These are phyloP conservation scores for Platypus cylindrus DNA, from an alignment of 2,888 invertebrate species.

Conservation along the genomic window DNA sequence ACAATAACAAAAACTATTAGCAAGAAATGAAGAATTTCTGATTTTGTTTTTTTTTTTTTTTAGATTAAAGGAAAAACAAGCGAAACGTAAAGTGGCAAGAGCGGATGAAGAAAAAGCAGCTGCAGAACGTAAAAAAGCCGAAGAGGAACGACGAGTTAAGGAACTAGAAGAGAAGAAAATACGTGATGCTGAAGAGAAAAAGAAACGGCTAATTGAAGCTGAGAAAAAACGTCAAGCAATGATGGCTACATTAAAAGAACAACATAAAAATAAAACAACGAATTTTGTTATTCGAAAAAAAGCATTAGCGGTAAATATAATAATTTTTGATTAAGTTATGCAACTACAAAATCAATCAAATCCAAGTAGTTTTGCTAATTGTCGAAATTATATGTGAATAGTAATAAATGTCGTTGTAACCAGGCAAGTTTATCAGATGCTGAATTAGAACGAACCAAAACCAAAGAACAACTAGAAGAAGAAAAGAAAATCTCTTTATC, in stretches of 20 bases:
- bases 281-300: slow-evolving; percentile 84
- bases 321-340: too few relatives aligned
- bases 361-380: too few relatives aligned
- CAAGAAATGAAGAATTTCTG: not conserved
- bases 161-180: slow-evolving; percentile 92
- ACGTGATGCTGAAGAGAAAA: slow-evolving; percentile 86
- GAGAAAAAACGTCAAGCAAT: slow-evolving; percentile 90
- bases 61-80: slow-evolving; percentile 91
- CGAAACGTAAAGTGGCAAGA: slow-evolving; percentile 85
- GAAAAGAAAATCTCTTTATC: slow-evolving; percentile 94
- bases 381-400: too few relatives aligned
- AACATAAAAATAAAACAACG: slow-evolving; percentile 70
- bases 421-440: slow-evolving; percentile 77
- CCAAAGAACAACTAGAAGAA: slow-evolving; percentile 97
- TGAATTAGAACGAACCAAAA: slow-evolving; percentile 93
- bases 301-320: slow-evolving; percentile 62
- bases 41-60: slow-evolving; percentile 1
- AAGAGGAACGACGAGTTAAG: slow-evolving; percentile 84
- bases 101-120: slow-evolving; percentile 92
- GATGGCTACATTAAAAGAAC: slow-evolving; percentile 83
- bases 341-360: too few relatives aligned
- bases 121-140: slow-evolving; percentile 87
- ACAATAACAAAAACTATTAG: not conserved
- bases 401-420: too few relatives aligned
- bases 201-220: slow-evolving; percentile 82